Evolutionary conservation across 2,888 invertebrate genomes (phyloP), one percentile per base, ranked within the genome.

Genomic region (Acanthacorydalis orientalis): DNA sequence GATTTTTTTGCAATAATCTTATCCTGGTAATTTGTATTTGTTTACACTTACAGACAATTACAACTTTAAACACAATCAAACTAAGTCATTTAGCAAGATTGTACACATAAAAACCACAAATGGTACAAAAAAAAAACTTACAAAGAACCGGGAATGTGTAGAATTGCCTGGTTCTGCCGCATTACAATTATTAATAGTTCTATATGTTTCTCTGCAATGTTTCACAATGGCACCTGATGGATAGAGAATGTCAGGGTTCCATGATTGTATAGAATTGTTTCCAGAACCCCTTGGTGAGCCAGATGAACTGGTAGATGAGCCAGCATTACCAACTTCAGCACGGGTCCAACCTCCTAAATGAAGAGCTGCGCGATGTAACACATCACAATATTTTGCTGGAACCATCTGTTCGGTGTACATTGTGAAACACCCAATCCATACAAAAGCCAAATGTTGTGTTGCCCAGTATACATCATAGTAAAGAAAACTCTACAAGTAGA

Each of bases 111-210:
- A n/a, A n/a, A n/a, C n/a, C n/a, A n/a, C n/a, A n/a, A n/a, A n/a
- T n/a, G n/a, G n/a, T n/a, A n/a, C n/a, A n/a, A n/a, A n/a, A 23
- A 41, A n/a, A 47, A 44, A 52, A 76, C 87, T 77, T 67, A 93
- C 93, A 72, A 89, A 83, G 69, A 95, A 95, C 55, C 90, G 68
- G 37, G 74, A 70, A 64, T 95, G 91, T 53, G 78, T 77, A 35
- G 74, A 67, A 61, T 87, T 85, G 11, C 83, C 86, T 1, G 96
- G 96, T 58, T 85, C 81, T 1, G 95, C 93, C 12, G 88, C 85
- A 50, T 90, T 91, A 14, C 81, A 78, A 39, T 83, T 73, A 2
- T 88, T 81, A 58, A 77, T 76, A 0, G 89, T 86, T 53, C 79
- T 73, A 65, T 83, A 91, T 35, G 82, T 62, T 47, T 80, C 81